Percentiles rank a stretch among this genome's conserved stretches.
These are phyloP conservation scores for Rhabdomys dilectus DNA, from an alignment of 2,113 vertebrate genomes.

Conservation along the genomic window DNA sequence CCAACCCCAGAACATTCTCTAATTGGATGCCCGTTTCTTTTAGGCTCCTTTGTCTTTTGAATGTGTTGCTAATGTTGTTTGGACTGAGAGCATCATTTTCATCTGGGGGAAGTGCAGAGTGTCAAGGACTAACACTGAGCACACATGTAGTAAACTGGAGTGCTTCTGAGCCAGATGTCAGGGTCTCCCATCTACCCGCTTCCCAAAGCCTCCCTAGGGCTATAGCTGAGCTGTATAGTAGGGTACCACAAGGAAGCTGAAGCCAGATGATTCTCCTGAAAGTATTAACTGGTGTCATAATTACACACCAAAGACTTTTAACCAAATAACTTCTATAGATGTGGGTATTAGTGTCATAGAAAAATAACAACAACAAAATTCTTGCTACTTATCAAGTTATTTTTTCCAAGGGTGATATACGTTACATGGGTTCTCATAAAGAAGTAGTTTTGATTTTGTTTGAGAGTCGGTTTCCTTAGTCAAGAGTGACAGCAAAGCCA, in stretches of 20 bases:
- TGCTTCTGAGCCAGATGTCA: background rate
- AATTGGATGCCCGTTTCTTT: background rate
- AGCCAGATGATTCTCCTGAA: background rate
- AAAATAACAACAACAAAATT: background rate
- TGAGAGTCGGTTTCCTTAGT: background rate
- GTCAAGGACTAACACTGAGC: background rate
- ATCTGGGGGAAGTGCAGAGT: background rate
- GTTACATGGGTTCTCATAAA: constrained; percentile 6
- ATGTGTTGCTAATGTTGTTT: background rate
- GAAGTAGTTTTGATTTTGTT: constrained; percentile 26
- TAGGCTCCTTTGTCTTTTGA: background rate
- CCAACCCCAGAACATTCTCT: background rate
- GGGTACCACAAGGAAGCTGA: background rate
- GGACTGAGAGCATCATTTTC: background rate
- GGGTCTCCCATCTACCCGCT: background rate
- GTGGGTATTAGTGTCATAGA: background rate
- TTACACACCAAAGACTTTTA: constrained; percentile 14
- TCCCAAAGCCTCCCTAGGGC: accelerated
- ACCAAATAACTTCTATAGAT: background rate
- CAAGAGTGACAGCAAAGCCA: background rate
- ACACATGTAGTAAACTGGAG: background rate
- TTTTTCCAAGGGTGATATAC: constrained; percentile 33
- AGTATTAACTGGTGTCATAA: background rate
- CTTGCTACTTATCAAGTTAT: background rate
- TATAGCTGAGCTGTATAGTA: background rate